Conservation (phyloP, 1,140 invertebrate species). For the Platyura marginata region DNA sequence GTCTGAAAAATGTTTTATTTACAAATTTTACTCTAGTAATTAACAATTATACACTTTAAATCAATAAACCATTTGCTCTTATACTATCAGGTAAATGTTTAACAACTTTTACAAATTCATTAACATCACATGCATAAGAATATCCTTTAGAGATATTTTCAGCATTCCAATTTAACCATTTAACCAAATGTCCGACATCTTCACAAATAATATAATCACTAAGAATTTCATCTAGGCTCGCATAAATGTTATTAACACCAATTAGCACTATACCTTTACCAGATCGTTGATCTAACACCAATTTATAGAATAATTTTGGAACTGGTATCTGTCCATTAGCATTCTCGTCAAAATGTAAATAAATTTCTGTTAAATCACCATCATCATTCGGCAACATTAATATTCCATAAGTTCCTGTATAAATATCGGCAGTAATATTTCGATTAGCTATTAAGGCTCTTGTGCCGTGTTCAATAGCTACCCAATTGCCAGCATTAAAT, state of each 20-base stretch:
- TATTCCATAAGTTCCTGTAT: slow-evolving; percentile 31
- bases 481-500: slow-evolving; percentile 44
- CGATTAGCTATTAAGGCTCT: slow-evolving; percentile 15
- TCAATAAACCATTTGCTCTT: slow-evolving; percentile 14
- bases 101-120: slow-evolving; percentile 21
- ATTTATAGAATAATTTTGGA: slow-evolving; percentile 39
- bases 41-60: slow-evolving; percentile 8
- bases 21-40: too few species aligned
- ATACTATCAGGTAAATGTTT: slow-evolving; percentile 18
- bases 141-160: slow-evolving; percentile 20
- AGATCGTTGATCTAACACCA: slow-evolving; percentile 31
- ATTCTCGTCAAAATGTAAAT: slow-evolving; percentile 25
- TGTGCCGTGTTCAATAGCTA: slow-evolving; percentile 19
- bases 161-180: slow-evolving; percentile 30
- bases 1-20: too few species aligned
- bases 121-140: slow-evolving; percentile 27
- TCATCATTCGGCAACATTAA: slow-evolving; percentile 24
- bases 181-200: slow-evolving; percentile 29
- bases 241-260: slow-evolving; percentile 43
- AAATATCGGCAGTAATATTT: slow-evolving; percentile 23
- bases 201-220: slow-evolving; percentile 31
- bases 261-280: slow-evolving; percentile 35
- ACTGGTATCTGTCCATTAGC: slow-evolving; percentile 27
- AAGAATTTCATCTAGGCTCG: slow-evolving; percentile 19
- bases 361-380: slow-evolving; percentile 22